phyloP scores from a whole-genome alignment of 2,797 vertebrate genomes.

The Nothura maculosa region DNA sequence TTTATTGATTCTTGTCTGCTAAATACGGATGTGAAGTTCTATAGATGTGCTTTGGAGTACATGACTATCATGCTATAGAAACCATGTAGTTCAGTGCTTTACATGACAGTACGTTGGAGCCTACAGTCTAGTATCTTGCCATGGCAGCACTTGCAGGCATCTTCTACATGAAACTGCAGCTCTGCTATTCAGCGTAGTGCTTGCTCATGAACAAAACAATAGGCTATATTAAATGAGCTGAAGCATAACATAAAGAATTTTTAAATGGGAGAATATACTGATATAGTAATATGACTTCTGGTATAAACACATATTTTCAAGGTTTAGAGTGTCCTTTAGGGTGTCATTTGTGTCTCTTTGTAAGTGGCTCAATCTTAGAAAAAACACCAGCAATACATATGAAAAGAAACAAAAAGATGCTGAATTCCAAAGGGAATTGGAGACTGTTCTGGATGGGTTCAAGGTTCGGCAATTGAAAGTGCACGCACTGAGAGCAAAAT shows the following conservation, averaged over 20 bases:
- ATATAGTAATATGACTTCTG: fast-evolving
- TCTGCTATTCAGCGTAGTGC: neutral
- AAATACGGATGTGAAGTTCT: neutral
- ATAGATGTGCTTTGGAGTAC: neutral
- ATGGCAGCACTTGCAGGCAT: neutral
- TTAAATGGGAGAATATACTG: neutral
- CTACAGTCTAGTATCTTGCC: neutral
- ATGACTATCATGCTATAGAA: neutral
- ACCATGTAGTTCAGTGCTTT: neutral
- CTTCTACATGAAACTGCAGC: neutral
- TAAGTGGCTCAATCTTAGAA: neutral
- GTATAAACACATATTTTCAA: neutral
- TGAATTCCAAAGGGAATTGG: neutral
- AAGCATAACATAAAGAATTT: neutral
- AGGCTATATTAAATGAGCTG: neutral
- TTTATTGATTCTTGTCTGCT: neutral
- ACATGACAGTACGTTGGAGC: neutral
- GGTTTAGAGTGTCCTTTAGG: neutral
- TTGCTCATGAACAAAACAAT: neutral
- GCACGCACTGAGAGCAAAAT: too few relatives aligned
- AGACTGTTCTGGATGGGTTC: too few relatives aligned
- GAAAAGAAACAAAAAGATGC: fast-evolving
- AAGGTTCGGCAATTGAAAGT: too few relatives aligned
- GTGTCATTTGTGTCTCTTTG: neutral
- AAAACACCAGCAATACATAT: neutral